Evolutionary conservation across 2,797 vertebrate species (phyloP).

Genomic region (Notamacropus eugenii): DNA sequence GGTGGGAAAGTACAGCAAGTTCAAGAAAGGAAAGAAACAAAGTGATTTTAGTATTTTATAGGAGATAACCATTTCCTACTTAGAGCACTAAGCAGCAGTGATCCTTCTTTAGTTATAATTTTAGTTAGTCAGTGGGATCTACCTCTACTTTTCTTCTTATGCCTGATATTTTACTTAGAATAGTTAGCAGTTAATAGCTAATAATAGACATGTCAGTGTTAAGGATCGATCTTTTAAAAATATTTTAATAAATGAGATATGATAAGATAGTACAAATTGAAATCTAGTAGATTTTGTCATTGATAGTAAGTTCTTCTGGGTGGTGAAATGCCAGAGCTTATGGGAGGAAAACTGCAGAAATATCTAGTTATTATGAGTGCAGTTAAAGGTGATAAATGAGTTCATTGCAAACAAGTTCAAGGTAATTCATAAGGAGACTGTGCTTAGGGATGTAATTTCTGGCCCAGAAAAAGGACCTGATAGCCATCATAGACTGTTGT

Average conservation of each 20-base stretch:
- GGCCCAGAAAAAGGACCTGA: neutral
- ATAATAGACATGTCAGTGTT: neutral
- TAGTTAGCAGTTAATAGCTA: neutral
- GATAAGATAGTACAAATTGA: constrained; percentile 6
- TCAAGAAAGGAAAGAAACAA: neutral
- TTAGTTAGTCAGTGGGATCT: no score
- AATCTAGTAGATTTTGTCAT: constrained; percentile 37
- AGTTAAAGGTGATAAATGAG: constrained; percentile 14
- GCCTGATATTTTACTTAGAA: neutral
- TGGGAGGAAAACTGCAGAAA: neutral
- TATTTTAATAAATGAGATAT: constrained; percentile 11
- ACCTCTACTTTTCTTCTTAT: neutral
- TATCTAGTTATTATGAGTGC: neutral
- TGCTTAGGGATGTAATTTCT: neutral
- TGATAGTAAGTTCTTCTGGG: constrained; percentile 8
- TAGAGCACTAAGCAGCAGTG: neutral
- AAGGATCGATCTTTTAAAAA: neutral
- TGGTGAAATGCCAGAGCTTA: constrained; percentile 20
- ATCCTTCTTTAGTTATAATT: no score
- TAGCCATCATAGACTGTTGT: constrained; percentile 7
- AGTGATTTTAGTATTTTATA: neutral
- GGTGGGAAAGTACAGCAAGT: neutral
- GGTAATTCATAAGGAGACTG: neutral
- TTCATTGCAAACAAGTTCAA: constrained; percentile 22
- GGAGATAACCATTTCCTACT: neutral